Evolutionary conservation across 1,140 invertebrate species (phyloP).

Genomic region (Acyrthosiphon pisum): DNA sequence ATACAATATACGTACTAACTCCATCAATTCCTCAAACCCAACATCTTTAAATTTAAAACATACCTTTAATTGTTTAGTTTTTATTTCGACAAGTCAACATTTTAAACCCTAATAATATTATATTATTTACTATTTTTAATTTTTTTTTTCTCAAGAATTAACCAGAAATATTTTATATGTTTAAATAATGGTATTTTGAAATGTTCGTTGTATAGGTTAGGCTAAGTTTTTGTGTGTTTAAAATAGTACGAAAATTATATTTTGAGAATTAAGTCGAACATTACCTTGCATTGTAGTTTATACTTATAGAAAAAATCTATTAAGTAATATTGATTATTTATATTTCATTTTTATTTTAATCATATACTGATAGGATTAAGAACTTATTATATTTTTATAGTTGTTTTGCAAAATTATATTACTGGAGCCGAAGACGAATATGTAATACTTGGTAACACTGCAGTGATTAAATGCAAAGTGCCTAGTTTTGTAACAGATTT

Average conservation of each 20-base stretch:
- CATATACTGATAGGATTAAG: background rate
- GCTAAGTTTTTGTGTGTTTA: background rate
- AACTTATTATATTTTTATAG: constrained; percentile 64
- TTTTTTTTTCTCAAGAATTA: background rate
- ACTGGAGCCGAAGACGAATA: constrained; percentile 85
- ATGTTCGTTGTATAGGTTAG: background rate
- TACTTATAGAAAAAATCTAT: background rate
- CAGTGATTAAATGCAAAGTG: constrained; percentile 86
- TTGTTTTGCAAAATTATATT: constrained; percentile 81
- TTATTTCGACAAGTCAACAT: background rate
- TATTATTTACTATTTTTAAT: background rate
- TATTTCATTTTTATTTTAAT: background rate
- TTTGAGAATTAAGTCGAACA: background rate
- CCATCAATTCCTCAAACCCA: background rate
- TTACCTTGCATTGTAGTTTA: no score
- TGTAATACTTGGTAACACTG: constrained; percentile 84
- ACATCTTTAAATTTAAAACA: background rate
- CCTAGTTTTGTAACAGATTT: constrained; percentile 88
- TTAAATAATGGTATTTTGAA: background rate
- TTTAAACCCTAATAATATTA: background rate
- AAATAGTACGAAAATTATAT: background rate
- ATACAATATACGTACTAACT: background rate
- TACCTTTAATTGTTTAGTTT: background rate
- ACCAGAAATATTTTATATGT: background rate
- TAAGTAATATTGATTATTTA: background rate